These are phyloP conservation scores for Melanotaenia maccullochi DNA, from an alignment of 2,797 vertebrate species.

Conservation along the genomic window DNA sequence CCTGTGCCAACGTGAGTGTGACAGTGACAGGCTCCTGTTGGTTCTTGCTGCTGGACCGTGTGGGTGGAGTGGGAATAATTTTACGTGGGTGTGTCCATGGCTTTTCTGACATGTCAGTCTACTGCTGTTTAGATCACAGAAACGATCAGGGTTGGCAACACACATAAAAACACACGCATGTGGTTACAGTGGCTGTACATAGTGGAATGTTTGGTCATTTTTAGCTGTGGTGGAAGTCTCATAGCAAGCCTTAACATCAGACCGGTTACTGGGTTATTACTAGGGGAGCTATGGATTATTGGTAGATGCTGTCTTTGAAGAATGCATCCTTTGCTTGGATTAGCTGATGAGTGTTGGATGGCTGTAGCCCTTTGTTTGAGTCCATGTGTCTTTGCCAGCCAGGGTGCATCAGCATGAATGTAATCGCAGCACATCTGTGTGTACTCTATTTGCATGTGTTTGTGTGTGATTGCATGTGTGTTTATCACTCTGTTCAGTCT, in stretches of 20 bases:
- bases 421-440: conserved; percentile 62
- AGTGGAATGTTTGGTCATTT: background rate
- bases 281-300: conserved; percentile 25
- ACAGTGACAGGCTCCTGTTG: conserved; percentile 34
- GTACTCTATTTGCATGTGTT: conserved; percentile 59
- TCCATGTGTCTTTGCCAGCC: conserved; percentile 34
- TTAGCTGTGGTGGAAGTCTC: background rate
- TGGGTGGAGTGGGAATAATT: background rate
- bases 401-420: conserved; percentile 46
- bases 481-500: conserved; percentile 73
- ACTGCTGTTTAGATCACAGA: conserved; percentile 45
- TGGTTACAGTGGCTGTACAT: background rate
- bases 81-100: background rate
- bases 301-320: conserved; percentile 25
- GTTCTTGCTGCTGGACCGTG: conserved; percentile 21
- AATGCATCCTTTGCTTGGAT: conserved; percentile 44
- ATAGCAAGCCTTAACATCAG: background rate
- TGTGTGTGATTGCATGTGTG: conserved; percentile 53
- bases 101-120: conserved; percentile 19
- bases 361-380: conserved; percentile 40
- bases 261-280: background rate
- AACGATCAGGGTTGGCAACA: conserved; percentile 41
- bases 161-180: background rate
- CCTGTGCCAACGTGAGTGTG: conserved; percentile 57
- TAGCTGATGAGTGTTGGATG: conserved; percentile 19